Percentiles rank a stretch among this genome's conserved stretches.
phyloP scores from a whole-genome alignment of 2,113 vertebrate genomes.

The Tyrannus savana region DNA sequence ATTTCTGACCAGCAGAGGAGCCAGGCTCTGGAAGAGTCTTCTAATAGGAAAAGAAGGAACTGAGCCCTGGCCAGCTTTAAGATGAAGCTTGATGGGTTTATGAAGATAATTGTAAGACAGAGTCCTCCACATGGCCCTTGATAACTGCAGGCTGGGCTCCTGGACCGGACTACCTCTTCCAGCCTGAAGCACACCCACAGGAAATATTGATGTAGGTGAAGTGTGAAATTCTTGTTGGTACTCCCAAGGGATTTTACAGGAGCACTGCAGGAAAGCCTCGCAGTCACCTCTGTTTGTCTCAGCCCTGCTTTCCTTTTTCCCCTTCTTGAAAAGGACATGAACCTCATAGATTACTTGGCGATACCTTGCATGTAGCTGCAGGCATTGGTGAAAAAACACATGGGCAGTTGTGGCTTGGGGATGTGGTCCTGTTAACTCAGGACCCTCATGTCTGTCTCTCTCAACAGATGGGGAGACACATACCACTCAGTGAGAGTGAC shows the following conservation, averaged over 20 bases:
- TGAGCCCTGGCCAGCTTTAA: constrained; percentile 17
- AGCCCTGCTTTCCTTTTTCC: not conserved
- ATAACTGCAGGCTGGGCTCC: not conserved
- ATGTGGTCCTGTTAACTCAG: not conserved
- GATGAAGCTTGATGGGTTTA: constrained; percentile 20
- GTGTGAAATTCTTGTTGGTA: not conserved
- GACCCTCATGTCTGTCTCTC: not conserved
- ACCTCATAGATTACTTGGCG: not conserved
- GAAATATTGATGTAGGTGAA: not conserved
- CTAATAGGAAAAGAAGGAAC: constrained; percentile 19
- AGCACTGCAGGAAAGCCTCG: not conserved
- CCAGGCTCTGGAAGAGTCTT: not conserved
- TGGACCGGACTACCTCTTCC: not conserved
- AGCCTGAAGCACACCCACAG: not conserved
- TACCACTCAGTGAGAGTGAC: not conserved
- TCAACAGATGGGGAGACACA: not conserved
- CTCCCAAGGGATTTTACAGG: not conserved
- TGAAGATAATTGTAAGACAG: constrained; percentile 8
- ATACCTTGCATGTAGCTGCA: accelerated
- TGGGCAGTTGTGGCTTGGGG: not conserved
- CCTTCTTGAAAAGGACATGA: not conserved
- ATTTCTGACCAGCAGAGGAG: constrained; percentile 20
- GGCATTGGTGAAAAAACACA: not conserved
- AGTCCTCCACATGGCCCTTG: not conserved
- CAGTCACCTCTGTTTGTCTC: not conserved